Base-by-base conservation (phyloP, 2,797 vertebrate species). In the Trematomus bernacchii region DNA sequence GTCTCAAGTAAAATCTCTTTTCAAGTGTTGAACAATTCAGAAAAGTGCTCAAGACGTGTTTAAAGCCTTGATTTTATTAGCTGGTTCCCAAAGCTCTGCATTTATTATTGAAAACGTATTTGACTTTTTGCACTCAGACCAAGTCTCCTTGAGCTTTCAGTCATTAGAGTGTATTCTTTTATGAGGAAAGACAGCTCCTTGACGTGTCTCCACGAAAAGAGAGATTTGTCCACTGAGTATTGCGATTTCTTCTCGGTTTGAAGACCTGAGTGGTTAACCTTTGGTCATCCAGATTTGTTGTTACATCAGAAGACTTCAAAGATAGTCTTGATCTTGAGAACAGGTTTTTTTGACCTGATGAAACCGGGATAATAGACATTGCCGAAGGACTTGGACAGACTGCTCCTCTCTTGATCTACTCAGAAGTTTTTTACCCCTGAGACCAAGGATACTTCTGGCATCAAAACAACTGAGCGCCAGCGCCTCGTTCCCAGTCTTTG, bases 261-360 rank as follows among this genome's bases (percentile, higher is more conserved):
- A 79, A 89, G 65, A 79, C 55, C 44, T 63, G 47, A 66, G 60
- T 76, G 77, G 75, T 86, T 77, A 85, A 82, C 74, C 58, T 77
- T 77, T 10, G 55, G 70, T 85, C 80, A 83, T 57, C 37, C 46
- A 5, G 2, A 71, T 68, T 69, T 65, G 60, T 69, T 65, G 60
- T 52, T 61, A 65, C 80, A 82, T 87, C 84, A 89, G 66, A 30
- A 58, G 12, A 73, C 85, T 85, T 91, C 82, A 90, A 90, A 88
- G 80, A 66, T 74, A 9, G 66, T 80, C 90, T 88, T 89, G 83
- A 90, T 86, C 71, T 76, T 0, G 0, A 82, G 69, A 78, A 73
- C 52, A 66, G 43, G 71, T 71, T 84, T 84, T 83, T 84, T 73
- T 77, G 75, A 80, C 73, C 80, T 74, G 79, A 89, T 83, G 83